Evolutionary conservation across 1,140 invertebrate species (phyloP).

Genomic region (Drosophila micromelanica): DNA sequence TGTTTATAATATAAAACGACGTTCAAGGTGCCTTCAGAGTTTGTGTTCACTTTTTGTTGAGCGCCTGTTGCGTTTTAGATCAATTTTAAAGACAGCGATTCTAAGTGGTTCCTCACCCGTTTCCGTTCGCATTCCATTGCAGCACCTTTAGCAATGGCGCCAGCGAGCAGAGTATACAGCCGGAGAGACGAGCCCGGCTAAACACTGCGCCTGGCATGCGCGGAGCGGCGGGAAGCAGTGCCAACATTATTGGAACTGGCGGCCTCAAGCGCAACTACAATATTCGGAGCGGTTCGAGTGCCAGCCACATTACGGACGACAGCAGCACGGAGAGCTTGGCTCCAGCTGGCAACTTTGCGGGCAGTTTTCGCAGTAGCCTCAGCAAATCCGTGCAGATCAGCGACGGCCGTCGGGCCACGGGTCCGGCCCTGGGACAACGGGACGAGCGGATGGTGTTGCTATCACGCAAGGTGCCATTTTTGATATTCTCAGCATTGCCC

Average conservation of each 20-base stretch:
- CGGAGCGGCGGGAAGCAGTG: constrained; percentile 31
- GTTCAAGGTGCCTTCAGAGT: constrained; percentile 41
- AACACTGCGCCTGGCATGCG: constrained; percentile 82
- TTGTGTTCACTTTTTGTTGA: constrained; percentile 51
- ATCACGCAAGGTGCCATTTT: constrained; percentile 90
- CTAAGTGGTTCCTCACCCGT: constrained; percentile 16
- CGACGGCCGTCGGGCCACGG: constrained; percentile 49
- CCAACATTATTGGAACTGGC: constrained; percentile 47
- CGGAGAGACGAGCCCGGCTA: constrained; percentile 74
- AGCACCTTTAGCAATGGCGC: constrained; percentile 84
- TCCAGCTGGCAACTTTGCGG: constrained; percentile 80
- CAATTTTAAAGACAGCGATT: constrained; percentile 11
- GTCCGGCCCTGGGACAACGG: constrained; percentile 47
- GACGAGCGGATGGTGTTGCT: constrained; percentile 91
- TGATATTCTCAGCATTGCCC: constrained; percentile 93
- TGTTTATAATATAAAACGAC: background rate
- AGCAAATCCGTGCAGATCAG: constrained; percentile 86
- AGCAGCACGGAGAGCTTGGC: constrained; percentile 81
- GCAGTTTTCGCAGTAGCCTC: constrained; percentile 79
- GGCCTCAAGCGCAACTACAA: constrained; percentile 73
- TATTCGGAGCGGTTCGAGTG: constrained; percentile 72
- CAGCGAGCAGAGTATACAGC: constrained; percentile 68
- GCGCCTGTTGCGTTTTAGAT: constrained; percentile 74
- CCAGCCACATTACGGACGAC: constrained; percentile 79
- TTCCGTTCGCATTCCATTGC: constrained; percentile 9